phyloP scores from a whole-genome alignment of 2,888 invertebrate genomes.

The Atrina japonica region DNA sequence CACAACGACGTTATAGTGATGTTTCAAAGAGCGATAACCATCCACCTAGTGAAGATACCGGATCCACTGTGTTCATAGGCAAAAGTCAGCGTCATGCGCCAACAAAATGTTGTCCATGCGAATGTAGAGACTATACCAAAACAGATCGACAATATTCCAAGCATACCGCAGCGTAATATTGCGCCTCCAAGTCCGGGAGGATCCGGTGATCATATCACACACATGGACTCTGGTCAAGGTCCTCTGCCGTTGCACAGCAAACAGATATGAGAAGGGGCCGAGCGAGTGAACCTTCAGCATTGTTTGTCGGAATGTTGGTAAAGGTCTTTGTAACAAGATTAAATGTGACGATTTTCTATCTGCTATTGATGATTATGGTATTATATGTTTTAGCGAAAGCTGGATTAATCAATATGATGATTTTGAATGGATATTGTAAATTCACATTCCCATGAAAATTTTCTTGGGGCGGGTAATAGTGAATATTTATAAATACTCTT shows the following conservation, averaged over 20 bases:
- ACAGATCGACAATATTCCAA: too few species aligned
- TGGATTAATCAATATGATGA: constrained; percentile 5
- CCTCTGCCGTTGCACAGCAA: neutral
- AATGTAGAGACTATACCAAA: too few species aligned
- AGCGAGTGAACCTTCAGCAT: constrained; percentile 6
- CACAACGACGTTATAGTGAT: neutral
- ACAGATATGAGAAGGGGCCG: neutral
- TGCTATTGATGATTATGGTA: neutral
- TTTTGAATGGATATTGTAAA: neutral
- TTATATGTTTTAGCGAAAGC: constrained; percentile 21
- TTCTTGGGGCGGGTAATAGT: constrained; percentile 25
- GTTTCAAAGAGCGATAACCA: neutral
- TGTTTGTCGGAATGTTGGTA: neutral
- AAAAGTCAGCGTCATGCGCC: too few species aligned
- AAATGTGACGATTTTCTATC: neutral
- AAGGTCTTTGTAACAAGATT: constrained; percentile 15
- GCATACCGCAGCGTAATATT: neutral
- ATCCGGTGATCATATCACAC: neutral
- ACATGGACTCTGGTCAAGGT: neutral
- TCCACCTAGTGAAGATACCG: too few species aligned
- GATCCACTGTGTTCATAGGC: too few species aligned
- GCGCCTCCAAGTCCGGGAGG: neutral
- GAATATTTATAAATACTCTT: neutral
- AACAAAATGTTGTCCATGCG: too few species aligned
- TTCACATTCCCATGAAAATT: constrained; percentile 23